These are phyloP conservation scores for Lithophane ornitopus DNA, from an alignment of 2,888 invertebrate genomes.

Conservation along the genomic window DNA sequence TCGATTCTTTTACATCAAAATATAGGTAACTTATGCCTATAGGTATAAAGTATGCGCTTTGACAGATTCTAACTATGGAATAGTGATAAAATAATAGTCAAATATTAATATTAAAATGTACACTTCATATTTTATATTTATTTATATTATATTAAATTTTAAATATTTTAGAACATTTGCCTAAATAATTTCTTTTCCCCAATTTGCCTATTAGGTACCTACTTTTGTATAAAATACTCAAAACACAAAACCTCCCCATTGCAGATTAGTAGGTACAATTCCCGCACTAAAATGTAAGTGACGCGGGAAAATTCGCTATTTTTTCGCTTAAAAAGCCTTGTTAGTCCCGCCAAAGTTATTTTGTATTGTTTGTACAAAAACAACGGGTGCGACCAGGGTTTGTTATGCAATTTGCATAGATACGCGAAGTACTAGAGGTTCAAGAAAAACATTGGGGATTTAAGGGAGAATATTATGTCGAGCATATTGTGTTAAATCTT, in stretches of 20 bases:
- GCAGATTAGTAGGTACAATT: slow-evolving; percentile 33
- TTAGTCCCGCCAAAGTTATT: slow-evolving; percentile 68
- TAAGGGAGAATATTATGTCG: slow-evolving; percentile 51
- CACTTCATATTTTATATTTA: too few species aligned
- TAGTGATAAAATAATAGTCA: background rate
- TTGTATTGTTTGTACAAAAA: slow-evolving; percentile 78
- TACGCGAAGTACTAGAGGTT: slow-evolving; percentile 76
- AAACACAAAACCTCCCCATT: slow-evolving; percentile 10
- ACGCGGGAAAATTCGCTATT: slow-evolving; percentile 46
- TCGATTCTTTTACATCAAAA: background rate
- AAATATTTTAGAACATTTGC: background rate
- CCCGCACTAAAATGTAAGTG: slow-evolving; percentile 14
- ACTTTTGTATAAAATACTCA: background rate
- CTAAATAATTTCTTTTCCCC: background rate
- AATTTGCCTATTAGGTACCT: background rate
- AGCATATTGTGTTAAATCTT: slow-evolving; percentile 35
- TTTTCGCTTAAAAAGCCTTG: slow-evolving; percentile 64
- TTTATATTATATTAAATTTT: too few species aligned
- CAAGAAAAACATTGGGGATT: slow-evolving; percentile 75
- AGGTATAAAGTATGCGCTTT: background rate
- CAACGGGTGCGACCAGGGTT: slow-evolving; percentile 74
- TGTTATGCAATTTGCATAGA: slow-evolving; percentile 87
- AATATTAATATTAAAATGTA: background rate
- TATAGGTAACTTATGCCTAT: too few species aligned
- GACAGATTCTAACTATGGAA: background rate